Percentiles rank a stretch among this genome's conserved stretches.
These are phyloP conservation scores for Pseudorasbora parva DNA, from an alignment of 2,113 vertebrate genomes.

Conservation along the genomic window DNA sequence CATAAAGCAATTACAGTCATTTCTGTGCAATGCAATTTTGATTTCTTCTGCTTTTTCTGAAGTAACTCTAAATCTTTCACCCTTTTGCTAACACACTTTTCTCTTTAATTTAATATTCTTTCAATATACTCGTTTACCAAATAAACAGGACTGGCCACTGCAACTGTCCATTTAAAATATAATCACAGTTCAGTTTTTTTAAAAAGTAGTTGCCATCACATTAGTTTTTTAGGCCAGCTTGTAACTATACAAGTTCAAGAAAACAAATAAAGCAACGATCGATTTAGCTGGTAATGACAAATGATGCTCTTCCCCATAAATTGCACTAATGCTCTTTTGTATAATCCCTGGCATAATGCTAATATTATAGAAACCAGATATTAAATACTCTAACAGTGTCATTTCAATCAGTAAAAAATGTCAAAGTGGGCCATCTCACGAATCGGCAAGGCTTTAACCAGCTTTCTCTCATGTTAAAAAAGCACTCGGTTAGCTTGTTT, in stretches of 20 bases:
- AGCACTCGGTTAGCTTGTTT: slow-evolving; percentile 31
- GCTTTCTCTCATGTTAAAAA: slow-evolving; percentile 6
- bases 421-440: background rate
- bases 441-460: background rate
- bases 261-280: slow-evolving; percentile 67
- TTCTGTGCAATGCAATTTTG: slow-evolving; percentile 33
- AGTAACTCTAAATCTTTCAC: slow-evolving; percentile 45
- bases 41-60: slow-evolving; percentile 49
- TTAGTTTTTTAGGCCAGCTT: slow-evolving; percentile 24
- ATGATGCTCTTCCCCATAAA: slow-evolving; percentile 58
- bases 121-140: slow-evolving; percentile 61
- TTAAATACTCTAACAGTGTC: background rate
- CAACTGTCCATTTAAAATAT: slow-evolving; percentile 22
- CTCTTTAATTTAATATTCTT: slow-evolving; percentile 48
- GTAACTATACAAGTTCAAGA: slow-evolving; percentile 34
- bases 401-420: background rate
- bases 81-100: slow-evolving; percentile 35
- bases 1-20: background rate
- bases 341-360: slow-evolving; percentile 69
- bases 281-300: slow-evolving; percentile 80
- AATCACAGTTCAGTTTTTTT: slow-evolving; percentile 31
- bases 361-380: background rate
- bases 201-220: slow-evolving; percentile 27
- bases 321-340: slow-evolving; percentile 63
- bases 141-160: slow-evolving; percentile 38